Percentiles rank a stretch among this genome's conserved stretches.
Conservation (phyloP, 2,888 invertebrate species). For the Cheilosia variabilis region DNA sequence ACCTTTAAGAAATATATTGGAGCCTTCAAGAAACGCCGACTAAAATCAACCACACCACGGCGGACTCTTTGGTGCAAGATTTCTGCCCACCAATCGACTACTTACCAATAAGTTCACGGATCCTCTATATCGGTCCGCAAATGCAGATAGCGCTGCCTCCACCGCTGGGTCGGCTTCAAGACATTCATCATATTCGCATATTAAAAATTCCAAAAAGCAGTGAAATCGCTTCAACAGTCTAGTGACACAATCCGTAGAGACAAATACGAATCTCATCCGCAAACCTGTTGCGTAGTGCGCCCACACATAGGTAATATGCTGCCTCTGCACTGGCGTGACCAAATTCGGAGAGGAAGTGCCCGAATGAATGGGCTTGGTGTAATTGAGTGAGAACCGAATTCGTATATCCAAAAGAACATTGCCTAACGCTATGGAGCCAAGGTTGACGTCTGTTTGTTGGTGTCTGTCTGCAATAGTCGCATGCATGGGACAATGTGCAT, state of each 20-base stretch:
- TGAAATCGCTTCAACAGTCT: background rate
- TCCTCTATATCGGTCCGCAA: too few species aligned
- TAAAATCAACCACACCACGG: too few species aligned
- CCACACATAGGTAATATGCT: background rate
- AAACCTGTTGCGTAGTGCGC: background rate
- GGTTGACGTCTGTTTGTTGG: background rate
- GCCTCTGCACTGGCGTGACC: slow-evolving; percentile 3
- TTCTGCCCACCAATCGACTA: too few species aligned
- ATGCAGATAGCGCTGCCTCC: too few species aligned
- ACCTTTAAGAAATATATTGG: too few species aligned
- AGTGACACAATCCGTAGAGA: background rate
- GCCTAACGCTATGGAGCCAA: background rate
- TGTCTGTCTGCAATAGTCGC: background rate
- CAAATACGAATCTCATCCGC: background rate
- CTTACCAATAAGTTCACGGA: too few species aligned
- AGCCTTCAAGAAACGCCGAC: too few species aligned
- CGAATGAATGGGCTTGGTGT: slow-evolving; percentile 3
- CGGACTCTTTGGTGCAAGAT: too few species aligned
- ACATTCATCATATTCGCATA: background rate
- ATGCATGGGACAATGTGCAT: background rate
- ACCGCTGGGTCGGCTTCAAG: too few species aligned
- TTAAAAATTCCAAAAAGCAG: background rate
- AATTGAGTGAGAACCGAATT: slow-evolving; percentile 24
- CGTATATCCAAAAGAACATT: slow-evolving; percentile 1
- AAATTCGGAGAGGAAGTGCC: slow-evolving; percentile 29